Evolutionary conservation across 2,113 vertebrate genomes (phyloP).

Genomic region (Platycercus adscitus): DNA sequence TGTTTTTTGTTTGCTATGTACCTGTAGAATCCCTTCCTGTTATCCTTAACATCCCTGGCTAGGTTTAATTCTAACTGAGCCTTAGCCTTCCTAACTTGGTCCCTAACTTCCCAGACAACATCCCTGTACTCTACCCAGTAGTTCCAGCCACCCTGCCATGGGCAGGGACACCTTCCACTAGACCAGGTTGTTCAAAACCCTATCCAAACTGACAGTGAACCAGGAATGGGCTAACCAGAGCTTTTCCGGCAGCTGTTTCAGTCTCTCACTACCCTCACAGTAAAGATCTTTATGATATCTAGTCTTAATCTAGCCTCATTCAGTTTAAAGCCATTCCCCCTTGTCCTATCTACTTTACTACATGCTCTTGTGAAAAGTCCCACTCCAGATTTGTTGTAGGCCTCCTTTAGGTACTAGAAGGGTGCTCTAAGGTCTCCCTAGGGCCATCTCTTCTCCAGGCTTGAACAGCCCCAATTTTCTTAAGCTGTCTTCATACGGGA

Average conservation of each 20-base stretch:
- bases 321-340: not conserved
- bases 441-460: not conserved
- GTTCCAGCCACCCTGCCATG: not conserved
- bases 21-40: too few species aligned
- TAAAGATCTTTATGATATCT: not conserved
- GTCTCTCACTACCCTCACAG: not conserved
- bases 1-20: too few species aligned
- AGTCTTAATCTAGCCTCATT: not conserved
- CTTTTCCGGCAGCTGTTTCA: not conserved
- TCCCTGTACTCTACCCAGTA: not conserved
- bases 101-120: too few species aligned
- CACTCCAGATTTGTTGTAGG: not conserved
- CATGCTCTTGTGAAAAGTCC: not conserved
- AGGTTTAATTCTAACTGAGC: too few species aligned
- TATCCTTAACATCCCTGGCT: too few species aligned
- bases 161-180: not conserved
- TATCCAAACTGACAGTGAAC: not conserved
- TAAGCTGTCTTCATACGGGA: not conserved
- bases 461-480: not conserved
- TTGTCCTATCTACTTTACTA: not conserved
- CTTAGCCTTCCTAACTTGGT: too few species aligned
- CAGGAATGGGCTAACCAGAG: not conserved
- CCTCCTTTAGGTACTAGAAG: not conserved
- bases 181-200: not conserved
- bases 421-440: not conserved